Evolutionary conservation across 1,140 invertebrate species (phyloP).

Genomic region (Drosophila aff.): DNA sequence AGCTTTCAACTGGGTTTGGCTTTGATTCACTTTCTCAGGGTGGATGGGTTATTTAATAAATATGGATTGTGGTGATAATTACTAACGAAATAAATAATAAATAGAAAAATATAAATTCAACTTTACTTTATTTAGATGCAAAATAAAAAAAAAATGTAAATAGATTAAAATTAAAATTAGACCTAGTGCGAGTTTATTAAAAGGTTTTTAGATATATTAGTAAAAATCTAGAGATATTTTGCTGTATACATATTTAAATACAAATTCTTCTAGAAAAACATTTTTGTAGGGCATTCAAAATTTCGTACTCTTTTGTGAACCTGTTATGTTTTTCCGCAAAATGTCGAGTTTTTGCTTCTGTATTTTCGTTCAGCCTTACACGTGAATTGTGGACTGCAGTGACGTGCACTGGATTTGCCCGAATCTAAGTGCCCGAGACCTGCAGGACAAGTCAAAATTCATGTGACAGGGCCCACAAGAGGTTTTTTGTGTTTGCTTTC

Average conservation of each 20-base stretch:
- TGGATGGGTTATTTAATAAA: not conserved
- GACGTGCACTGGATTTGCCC: conserved; percentile 54
- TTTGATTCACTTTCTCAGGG: not conserved
- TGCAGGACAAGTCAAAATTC: conserved; percentile 70
- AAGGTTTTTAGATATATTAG: too few species aligned
- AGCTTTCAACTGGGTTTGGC: conserved; percentile 30
- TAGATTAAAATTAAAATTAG: too few species aligned
- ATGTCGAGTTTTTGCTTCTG: conserved; percentile 20
- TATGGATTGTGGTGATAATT: not conserved
- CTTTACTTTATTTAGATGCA: too few species aligned
- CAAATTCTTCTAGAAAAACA: not conserved
- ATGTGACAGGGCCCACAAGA: conserved; percentile 55
- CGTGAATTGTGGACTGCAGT: conserved; percentile 80
- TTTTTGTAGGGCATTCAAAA: not conserved
- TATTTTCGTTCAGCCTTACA: conserved; percentile 33
- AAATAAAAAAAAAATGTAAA: too few species aligned
- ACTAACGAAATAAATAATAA: too few species aligned
- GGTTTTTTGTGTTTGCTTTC: conserved; percentile 45
- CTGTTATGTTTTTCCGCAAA: not conserved
- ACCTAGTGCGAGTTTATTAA: too few species aligned
- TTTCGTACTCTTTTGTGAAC: too few species aligned
- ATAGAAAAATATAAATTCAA: too few species aligned
- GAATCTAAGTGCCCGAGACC: conserved; percentile 41
- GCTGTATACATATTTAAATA: not conserved
- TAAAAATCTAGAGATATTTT: not conserved